phyloP scores from a whole-genome alignment of 2,797 vertebrate species.

The Pteronotus mesoamericanus region DNA sequence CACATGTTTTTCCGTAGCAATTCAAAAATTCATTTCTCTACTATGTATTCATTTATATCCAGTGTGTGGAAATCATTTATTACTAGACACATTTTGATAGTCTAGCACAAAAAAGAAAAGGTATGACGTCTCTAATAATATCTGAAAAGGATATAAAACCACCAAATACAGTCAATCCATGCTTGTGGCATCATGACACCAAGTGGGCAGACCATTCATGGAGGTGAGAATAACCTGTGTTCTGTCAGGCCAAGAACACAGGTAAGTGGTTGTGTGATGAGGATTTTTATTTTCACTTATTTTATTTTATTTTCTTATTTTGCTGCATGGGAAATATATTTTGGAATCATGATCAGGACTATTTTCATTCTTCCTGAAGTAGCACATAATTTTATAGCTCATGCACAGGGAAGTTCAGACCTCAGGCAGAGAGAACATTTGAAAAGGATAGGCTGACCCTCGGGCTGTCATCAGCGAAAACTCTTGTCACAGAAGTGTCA shows the following conservation, averaged over 20 bases:
- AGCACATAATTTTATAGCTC: neutral
- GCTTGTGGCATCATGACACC: neutral
- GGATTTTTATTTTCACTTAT: neutral
- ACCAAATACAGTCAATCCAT: neutral
- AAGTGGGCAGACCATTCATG: neutral
- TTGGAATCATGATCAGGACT: neutral
- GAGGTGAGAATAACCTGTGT: neutral
- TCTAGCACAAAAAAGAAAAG: neutral
- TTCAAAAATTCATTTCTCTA: neutral
- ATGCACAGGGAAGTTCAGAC: neutral
- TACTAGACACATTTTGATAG: neutral
- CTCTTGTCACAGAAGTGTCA: neutral
- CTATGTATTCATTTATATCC: neutral
- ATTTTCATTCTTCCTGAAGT: conserved; percentile 4
- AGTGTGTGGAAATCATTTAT: neutral
- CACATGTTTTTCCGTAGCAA: neutral
- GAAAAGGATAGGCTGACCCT: neutral
- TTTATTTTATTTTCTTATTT: neutral
- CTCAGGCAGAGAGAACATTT: neutral
- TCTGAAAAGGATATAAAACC: neutral
- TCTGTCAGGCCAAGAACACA: neutral
- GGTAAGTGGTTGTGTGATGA: neutral
- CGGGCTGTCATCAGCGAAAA: neutral
- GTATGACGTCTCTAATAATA: neutral
- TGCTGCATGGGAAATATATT: neutral